Base-by-base conservation (phyloP, 2,797 vertebrate genomes). In the Platalea minor region DNA sequence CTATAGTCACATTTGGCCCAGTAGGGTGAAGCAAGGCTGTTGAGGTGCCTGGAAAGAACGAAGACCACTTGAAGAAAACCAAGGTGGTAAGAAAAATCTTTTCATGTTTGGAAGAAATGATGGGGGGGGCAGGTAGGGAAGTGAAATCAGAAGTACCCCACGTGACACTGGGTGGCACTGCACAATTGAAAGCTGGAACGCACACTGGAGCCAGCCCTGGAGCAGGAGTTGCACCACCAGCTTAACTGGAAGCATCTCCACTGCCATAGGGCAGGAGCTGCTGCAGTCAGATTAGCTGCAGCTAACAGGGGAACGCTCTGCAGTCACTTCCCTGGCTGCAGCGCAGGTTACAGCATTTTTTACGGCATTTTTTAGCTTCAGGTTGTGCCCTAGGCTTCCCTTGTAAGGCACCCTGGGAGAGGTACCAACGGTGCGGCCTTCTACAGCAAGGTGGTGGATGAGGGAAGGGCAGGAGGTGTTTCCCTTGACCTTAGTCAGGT, bases 331-430 rank as follows among this genome's bases (percentile, higher is more conserved):
- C 1, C 23, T 31, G 69, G 17, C n/a, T 64, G 61, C 53, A 68
- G 79, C 57, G 6, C 46, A 33, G 59, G n/a, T 21, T 8, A 9
- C n/a, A 70, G 84, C 64, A n/a, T 13, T 3, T 9, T 13, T 3
- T 9, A 20, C 37, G 20, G n/a, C 18, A 10, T 3, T 3, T 4
- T 35, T 12, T 16, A 41, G 35, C 65, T 63, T 31, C 7, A 25
- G 33, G 8, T 13, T 50, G n/a, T 61, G 69, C 28, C 39, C 29
- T 46, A 1, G 17, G 17, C 46, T 48, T 48, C 48, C 48, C 43
- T 85, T 17, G 7, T 50, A n/a, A n/a, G 0, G 0, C 11, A 7
- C 19, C 1, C 1, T 1, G 18, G 20, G 29, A 69, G 25, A 31
- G 48, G 31, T 28, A 4, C 33, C 37, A 17, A 1, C 17, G 5